Base-by-base conservation (phyloP, 2,888 invertebrate species). In the Drosophila ochracea region DNA sequence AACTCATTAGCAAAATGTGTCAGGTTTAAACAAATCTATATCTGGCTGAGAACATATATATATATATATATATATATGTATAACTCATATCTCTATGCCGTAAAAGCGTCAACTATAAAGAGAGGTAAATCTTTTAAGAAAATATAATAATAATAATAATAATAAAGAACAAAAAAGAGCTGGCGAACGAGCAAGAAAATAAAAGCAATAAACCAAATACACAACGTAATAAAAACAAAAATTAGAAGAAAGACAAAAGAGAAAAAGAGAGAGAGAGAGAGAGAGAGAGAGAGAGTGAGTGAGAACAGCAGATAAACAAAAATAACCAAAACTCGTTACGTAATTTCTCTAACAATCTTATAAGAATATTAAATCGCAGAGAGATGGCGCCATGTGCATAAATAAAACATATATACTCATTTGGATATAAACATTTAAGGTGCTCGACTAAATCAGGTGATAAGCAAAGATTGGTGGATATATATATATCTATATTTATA, bases 311-410 rank as follows among this genome's bases (percentile, higher is more conserved):
- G 67, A 68, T 64, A 80, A 76, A 76, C 69, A 76, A 76, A 82
- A 82, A 79, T 73, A 73, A 76, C 69, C 68, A 70, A 78, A 74
- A 65, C 59, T 74, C 80, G 77, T 85, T 84, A 78, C 83, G 85
- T 76, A 88, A 84, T 76, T 68, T 60, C 64, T 66, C 71, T 66
- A 83, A 57, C 28, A 59, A 35, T 59, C 47, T 54, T 39, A 33
- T 47, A 21, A 59, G 47, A 47, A 59, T 37, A 33, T 63, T 55
- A 21, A 33, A 39, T 30, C 39, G 57, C 55, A 30, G 21, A 39
- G 19, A 39, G 50, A 31, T 16, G 49, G 57, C 43, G 30, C 16
- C 39, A 62, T 41, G 54, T 62, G 53, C 53, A 60, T 43, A 57
- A 37, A 41, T 11, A 28, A 57, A 41, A 55, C 35, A 60, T 28